Base-by-base conservation (phyloP, 2,113 vertebrate species). In the Indicator indicator region DNA sequence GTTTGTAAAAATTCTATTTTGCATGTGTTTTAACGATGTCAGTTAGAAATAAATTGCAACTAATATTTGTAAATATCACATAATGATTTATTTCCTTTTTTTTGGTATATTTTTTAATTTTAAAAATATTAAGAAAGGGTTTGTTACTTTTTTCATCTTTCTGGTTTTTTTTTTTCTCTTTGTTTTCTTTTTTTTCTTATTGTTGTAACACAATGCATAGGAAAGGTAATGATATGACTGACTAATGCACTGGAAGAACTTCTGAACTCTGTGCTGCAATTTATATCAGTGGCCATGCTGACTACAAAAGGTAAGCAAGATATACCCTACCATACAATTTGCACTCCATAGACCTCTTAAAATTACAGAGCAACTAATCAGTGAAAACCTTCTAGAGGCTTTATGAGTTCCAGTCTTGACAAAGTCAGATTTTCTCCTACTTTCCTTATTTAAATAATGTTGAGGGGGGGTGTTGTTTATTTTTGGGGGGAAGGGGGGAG, bases 391-490 rank as follows among this genome's bases (percentile, higher is more conserved):
- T 80, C 33, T 7, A 69, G 33, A 62, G 36, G 4, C 0, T 76
- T 78, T 83, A 56, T 12, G 12, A 65, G 16, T 90, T 48, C 44
- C 6, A 26, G 3, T 72, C 70, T 65, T 80, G 40, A 83, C 83
- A 56, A 94, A 75, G 64, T 55, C 30, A 80, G 78, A 83, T 59
- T 80, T 75, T 86, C 62, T 58, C 20, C 2, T 56, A n/a, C 17
- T 70, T 90, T 82, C 9, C 15, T 44, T 88, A 64, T 95, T 96
- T 70, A 79, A 88, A 91, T 75, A 68, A 56, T 59, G 16, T 42
- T 42, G 42, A 42, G 42, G 42, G 15, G 33, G 32, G 3, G 26
- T 50, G 17, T 48, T 48, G 46, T 48, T 48, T 48, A 48, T 50
- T 23, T 50, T 23, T 11, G 10, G 20, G 48, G 20, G 19, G 8